A percentile compares a stretch with the other conserved stretches of the same genome.
phyloP scores from a whole-genome alignment of 2,113 vertebrate species.

The Nyctibius bracteatus region DNA sequence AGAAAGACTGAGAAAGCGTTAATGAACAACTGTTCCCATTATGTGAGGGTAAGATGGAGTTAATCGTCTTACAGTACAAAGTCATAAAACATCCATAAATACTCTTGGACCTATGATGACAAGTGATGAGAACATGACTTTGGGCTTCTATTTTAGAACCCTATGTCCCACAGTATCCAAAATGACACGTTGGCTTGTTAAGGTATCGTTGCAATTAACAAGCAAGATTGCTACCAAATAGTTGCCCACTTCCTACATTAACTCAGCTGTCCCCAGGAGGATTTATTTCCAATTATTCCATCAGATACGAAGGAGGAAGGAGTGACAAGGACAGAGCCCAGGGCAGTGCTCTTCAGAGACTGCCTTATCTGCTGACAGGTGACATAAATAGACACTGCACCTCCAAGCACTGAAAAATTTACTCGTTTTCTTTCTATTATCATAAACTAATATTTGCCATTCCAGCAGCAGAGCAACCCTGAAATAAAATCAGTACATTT shows the following conservation, averaged over 20 bases:
- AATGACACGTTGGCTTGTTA: not conserved
- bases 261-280: not conserved
- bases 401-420: not conserved
- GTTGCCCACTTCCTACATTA: not conserved
- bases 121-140: not conserved
- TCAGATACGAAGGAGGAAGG: not conserved
- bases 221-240: not conserved
- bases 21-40: not conserved
- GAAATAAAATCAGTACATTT: not conserved
- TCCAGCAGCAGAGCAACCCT: not conserved
- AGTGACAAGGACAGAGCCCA: slow-evolving; percentile 5
- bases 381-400: not conserved
- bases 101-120: not conserved
- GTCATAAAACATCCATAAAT: not conserved
- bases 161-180: not conserved
- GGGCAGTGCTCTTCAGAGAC: not conserved
- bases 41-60: not conserved
- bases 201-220: not conserved
- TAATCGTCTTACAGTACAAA: not conserved
- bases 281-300: slow-evolving; percentile 1
- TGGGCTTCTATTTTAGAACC: not conserved
- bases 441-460: not conserved
- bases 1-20: not conserved
- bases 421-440: not conserved
- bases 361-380: not conserved